These are phyloP conservation scores for Paedocypris sp. DNA, from an alignment of 2,113 vertebrate genomes.

Conservation along the genomic window DNA sequence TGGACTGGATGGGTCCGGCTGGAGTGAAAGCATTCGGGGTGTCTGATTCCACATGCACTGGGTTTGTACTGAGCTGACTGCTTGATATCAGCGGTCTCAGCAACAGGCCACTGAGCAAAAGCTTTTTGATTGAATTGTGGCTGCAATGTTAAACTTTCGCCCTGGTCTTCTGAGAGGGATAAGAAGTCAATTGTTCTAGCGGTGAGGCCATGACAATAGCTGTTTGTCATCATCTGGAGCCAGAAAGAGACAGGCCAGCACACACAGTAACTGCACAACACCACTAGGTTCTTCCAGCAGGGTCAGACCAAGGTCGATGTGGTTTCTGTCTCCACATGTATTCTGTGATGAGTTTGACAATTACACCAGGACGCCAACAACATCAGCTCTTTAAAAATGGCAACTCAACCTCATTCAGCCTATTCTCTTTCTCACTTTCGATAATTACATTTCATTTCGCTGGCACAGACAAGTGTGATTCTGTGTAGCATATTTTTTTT, in stretches of 20 bases:
- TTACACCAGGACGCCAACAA: slow-evolving; percentile 21
- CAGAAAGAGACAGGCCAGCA: slow-evolving; percentile 37
- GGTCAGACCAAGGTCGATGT: slow-evolving; percentile 29
- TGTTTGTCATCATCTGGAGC: slow-evolving; percentile 52
- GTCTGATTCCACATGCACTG: too few relatives aligned
- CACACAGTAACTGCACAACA: slow-evolving; percentile 45
- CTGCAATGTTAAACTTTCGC: slow-evolving; percentile 51
- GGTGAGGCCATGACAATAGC: slow-evolving; percentile 54
- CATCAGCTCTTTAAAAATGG: slow-evolving; percentile 23
- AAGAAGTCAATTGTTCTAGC: slow-evolving; percentile 58
- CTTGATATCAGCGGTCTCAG: slow-evolving; percentile 39
- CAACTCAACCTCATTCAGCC: slow-evolving; percentile 1
- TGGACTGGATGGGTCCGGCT: too few relatives aligned
- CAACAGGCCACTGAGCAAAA: slow-evolving; percentile 32
- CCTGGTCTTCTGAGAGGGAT: slow-evolving; percentile 50
- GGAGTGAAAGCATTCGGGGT: too few relatives aligned
- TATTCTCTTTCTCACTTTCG: not conserved
- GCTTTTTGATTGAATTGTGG: slow-evolving; percentile 58
- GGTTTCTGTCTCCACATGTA: slow-evolving; percentile 31
- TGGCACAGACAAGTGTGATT: not conserved
- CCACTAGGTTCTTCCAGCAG: slow-evolving; percentile 30
- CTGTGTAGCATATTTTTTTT: not conserved
- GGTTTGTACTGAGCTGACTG: not conserved
- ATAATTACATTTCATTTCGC: not conserved
- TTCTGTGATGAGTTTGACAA: slow-evolving; percentile 7